Base-by-base conservation (phyloP, 2,888 invertebrate species). In the Folsomia candida region DNA sequence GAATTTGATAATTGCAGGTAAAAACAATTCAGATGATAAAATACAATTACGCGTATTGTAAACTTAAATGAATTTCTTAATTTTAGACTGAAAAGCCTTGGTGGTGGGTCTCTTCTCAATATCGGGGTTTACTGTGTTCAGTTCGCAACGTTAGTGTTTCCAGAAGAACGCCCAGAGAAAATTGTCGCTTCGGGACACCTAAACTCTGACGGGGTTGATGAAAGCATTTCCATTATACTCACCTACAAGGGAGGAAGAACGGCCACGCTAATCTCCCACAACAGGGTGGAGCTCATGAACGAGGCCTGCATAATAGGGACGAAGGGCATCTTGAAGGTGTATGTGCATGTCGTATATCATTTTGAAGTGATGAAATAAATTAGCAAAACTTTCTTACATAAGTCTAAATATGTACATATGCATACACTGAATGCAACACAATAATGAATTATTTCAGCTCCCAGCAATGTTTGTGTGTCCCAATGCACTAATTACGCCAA, bases 121-220 rank as follows among this genome's bases (percentile, higher is more conserved):
- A 84, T 93, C 57, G 94, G 93, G 0, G 85, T 93, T 18, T 94
- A 94, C 81, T 83, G 86, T 0, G 84, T 92, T n/a, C 92, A 94
- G 81, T 87, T 91, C 37, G 87, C 89, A 0, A 89, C 89, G 80
- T 88, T 87, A 81, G 85, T 90, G 2, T 92, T 89, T 82, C 82
- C 84, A 25, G 88, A 89, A 1, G 87, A 89, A 71, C 2, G 6
- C 4, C 94, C 94, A 0, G 83, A 83, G 27, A 87, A 87, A 74
- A 87, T 94, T 51, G 86, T 86, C 27, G 89, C 90, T 0, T 83
- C 85, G 1, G 94, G 93, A 0, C 86, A 87, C 66, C 81, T 93
- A 58, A 92, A 91, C 81, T 82, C 85, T 0, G 86, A 89, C 0
- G 91, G 90, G 1, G 89, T 91, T 1, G 94, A 95, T 81, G 82